Evolutionary conservation across 2,888 invertebrate species (phyloP).

Genomic region (Tetragonisca angustula): DNA sequence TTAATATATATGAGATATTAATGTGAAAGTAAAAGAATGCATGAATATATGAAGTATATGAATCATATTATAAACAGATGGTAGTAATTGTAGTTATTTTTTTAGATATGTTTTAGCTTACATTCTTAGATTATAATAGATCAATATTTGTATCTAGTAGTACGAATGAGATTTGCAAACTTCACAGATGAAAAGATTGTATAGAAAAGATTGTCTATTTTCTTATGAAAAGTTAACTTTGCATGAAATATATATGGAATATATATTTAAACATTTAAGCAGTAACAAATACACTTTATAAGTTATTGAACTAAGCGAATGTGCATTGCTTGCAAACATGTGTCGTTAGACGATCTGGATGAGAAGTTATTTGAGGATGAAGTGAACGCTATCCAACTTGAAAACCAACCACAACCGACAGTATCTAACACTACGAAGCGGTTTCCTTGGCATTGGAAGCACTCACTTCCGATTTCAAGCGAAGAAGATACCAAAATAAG

Average conservation of each 20-base stretch:
- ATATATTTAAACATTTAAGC: constrained; percentile 20
- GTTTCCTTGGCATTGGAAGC: constrained; percentile 80
- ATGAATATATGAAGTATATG: constrained; percentile 24
- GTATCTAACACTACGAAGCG: constrained; percentile 69
- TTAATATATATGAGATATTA: background rate
- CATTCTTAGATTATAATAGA: constrained; percentile 21
- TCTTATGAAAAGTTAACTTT: background rate
- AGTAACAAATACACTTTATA: constrained; percentile 34
- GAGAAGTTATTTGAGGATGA: constrained; percentile 81
- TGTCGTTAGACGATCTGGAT: constrained; percentile 83
- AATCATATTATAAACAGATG: constrained; percentile 6
- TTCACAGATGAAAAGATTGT: background rate
- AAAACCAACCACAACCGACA: constrained; percentile 66
- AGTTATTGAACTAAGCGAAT: constrained; percentile 53
- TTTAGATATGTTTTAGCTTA: constrained; percentile 32
- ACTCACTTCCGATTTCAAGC: constrained; percentile 76
- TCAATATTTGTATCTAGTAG: constrained; percentile 2
- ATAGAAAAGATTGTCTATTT: background rate
- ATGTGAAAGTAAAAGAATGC: constrained; percentile 1
- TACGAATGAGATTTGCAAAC: constrained; percentile 1
- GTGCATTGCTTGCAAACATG: constrained; percentile 65
- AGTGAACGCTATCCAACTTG: constrained; percentile 69
- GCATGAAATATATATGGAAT: constrained; percentile 1
- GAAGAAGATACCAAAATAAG: constrained; percentile 74
- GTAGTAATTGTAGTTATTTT: constrained; percentile 9